Percentiles rank a stretch among this genome's conserved stretches.
phyloP scores from a whole-genome alignment of 2,797 vertebrate genomes.

The Peromyscus aztecus region DNA sequence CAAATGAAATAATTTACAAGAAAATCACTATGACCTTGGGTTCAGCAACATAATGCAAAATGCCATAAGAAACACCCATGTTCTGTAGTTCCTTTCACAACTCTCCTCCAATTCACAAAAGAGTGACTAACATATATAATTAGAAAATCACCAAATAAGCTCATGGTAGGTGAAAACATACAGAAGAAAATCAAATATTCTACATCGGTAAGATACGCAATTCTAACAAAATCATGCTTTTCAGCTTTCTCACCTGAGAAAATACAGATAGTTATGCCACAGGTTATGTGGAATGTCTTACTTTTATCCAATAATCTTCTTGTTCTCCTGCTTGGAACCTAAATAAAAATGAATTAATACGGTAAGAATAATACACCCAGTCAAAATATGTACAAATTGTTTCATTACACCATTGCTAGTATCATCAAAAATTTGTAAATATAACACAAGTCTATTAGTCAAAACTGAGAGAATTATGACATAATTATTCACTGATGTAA shows the following conservation, averaged over 20 bases:
- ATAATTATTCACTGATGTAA: not conserved
- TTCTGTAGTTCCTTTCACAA: not conserved
- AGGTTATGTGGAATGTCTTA: conserved; percentile 96
- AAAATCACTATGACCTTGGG: not conserved
- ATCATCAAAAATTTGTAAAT: conserved; percentile 53
- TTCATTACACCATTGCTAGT: conserved; percentile 51
- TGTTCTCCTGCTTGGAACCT: conserved; percentile 94
- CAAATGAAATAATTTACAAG: conserved; percentile 55
- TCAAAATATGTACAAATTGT: conserved; percentile 52
- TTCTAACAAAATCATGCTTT: not conserved
- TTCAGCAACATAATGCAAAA: not conserved
- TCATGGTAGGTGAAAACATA: not conserved
- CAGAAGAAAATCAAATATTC: not conserved
- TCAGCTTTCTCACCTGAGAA: conserved; percentile 93
- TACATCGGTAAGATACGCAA: not conserved
- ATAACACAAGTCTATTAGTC: not conserved
- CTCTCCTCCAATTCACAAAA: not conserved
- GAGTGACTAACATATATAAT: not conserved
- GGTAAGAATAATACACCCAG: not conserved
- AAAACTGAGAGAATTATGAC: not conserved
- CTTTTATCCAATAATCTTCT: conserved; percentile 96
- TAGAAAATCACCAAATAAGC: conserved; percentile 32
- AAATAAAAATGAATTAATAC: conserved; percentile 57
- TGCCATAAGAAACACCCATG: not conserved
- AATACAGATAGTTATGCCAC: conserved; percentile 94